Evolutionary conservation across 1,140 invertebrate genomes (phyloP).

Genomic region (Ceratoteleas bidentatus): DNA sequence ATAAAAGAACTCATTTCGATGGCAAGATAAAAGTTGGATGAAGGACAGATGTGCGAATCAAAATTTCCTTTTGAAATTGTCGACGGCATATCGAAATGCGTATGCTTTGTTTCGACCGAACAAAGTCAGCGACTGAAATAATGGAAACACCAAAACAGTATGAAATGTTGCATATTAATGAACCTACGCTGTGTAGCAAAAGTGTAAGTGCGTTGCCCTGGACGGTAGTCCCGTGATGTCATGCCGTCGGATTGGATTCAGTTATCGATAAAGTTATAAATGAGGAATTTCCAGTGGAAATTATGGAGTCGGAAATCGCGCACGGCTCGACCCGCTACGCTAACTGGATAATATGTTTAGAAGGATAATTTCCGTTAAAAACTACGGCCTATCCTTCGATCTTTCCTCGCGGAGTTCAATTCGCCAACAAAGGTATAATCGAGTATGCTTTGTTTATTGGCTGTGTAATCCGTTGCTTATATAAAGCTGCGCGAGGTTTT

Average conservation of each 20-base stretch:
- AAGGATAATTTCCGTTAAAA: slow-evolving; percentile 48
- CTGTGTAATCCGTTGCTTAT: slow-evolving; percentile 37
- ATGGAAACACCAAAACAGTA: no score
- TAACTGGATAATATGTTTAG: slow-evolving; percentile 57
- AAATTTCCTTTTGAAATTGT: no score
- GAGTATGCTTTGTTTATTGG: slow-evolving; percentile 58
- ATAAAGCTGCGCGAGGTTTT: slow-evolving; percentile 29
- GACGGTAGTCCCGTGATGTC: slow-evolving; percentile 60
- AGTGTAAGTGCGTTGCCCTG: slow-evolving; percentile 50
- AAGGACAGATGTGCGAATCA: no score
- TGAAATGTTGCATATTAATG: no score
- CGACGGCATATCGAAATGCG: no score
- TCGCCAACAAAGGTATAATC: slow-evolving; percentile 39
- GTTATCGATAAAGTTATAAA: slow-evolving; percentile 66
- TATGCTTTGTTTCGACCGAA: no score
- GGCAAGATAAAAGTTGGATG: no score
- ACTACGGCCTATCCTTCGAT: slow-evolving; percentile 47
- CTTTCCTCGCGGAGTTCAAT: slow-evolving; percentile 42
- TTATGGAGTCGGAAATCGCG: slow-evolving; percentile 62
- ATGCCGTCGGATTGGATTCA: slow-evolving; percentile 56
- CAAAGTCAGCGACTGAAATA: no score
- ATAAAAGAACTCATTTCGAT: no score
- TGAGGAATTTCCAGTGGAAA: slow-evolving; percentile 66
- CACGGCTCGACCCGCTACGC: slow-evolving; percentile 25
- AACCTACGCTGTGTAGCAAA: slow-evolving; percentile 49